Evolutionary conservation across 2,888 invertebrate species (phyloP).

Genomic region (Ophion obscuratus): DNA sequence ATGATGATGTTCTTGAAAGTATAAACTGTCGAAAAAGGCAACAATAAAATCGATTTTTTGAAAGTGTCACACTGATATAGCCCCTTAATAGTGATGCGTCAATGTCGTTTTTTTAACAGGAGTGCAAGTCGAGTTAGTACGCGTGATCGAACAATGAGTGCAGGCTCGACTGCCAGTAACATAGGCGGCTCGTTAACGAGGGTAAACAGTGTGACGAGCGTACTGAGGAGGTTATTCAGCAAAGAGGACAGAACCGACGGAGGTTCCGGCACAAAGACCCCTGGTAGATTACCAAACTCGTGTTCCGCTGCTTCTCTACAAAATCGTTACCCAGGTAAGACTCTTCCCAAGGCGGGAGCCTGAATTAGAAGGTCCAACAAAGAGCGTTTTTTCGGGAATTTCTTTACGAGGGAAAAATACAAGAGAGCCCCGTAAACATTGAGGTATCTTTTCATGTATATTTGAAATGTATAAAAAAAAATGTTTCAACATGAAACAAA

Average conservation of each 20-base stretch:
- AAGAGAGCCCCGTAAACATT: too few relatives aligned
- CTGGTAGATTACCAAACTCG: conserved; percentile 83
- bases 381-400: too few relatives aligned
- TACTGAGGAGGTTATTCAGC: conserved; percentile 91
- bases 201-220: conserved; percentile 91
- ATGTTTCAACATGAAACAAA: too few relatives aligned
- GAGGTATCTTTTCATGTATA: too few relatives aligned
- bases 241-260: conserved; percentile 88
- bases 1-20: too few relatives aligned
- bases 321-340: conserved; percentile 83
- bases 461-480: too few relatives aligned
- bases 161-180: conserved; percentile 81
- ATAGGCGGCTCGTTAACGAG: conserved; percentile 87
- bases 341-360: conserved; percentile 81
- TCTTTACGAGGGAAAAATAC: too few relatives aligned
- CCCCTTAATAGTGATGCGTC: background rate
- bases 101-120: conserved; percentile 68
- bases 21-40: too few relatives aligned
- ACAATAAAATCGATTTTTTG: too few relatives aligned
- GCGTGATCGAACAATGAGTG: conserved; percentile 78
- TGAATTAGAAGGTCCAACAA: too few relatives aligned
- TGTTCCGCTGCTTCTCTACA: conserved; percentile 79
- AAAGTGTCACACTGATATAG: too few relatives aligned
- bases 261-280: conserved; percentile 83
- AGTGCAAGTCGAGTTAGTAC: conserved; percentile 81